phyloP scores from a whole-genome alignment of 1,140 invertebrate genomes.

The Tetragnatha versicolor region DNA sequence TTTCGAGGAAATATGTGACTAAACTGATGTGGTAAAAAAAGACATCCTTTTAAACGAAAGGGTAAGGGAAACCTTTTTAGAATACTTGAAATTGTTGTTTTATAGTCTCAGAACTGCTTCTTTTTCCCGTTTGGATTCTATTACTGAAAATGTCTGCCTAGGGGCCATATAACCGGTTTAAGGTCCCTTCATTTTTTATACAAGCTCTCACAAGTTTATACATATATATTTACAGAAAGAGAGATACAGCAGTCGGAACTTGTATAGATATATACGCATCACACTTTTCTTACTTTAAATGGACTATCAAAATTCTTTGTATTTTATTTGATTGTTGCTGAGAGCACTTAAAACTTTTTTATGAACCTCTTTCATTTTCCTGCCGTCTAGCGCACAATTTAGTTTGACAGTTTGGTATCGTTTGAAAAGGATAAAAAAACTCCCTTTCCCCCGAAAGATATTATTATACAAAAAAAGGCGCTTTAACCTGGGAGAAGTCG shows the following conservation, averaged over 20 bases:
- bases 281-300: slow-evolving; percentile 48
- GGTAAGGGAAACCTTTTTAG: slow-evolving; percentile 17
- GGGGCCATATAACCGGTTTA: slow-evolving; percentile 34
- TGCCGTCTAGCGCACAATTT: slow-evolving; percentile 31
- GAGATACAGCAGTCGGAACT: slow-evolving; percentile 11
- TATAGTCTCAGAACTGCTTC: slow-evolving; percentile 37
- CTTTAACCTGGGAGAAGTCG: slow-evolving; percentile 23
- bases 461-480: slow-evolving; percentile 40
- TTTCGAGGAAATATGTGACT: slow-evolving; percentile 7
- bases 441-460: slow-evolving; percentile 32
- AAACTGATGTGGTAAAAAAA: slow-evolving; percentile 3
- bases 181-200: not conserved
- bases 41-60: slow-evolving; percentile 6
- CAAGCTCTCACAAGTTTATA: not conserved
- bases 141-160: slow-evolving; percentile 42
- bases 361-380: slow-evolving; percentile 24
- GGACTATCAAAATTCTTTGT: slow-evolving; percentile 50
- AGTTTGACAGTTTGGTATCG: slow-evolving; percentile 46
- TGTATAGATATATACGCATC: slow-evolving; percentile 26
- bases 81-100: slow-evolving; percentile 47
- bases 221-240: slow-evolving; percentile 11
- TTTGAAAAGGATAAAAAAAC: slow-evolving; percentile 37
- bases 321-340: slow-evolving; percentile 50
- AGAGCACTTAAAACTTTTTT: slow-evolving; percentile 43
- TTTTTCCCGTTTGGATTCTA: slow-evolving; percentile 45